Evolutionary conservation across 1,140 invertebrate species (phyloP), one percentile per base, ranked within the genome.

Genomic region (Cydia splendana): DNA sequence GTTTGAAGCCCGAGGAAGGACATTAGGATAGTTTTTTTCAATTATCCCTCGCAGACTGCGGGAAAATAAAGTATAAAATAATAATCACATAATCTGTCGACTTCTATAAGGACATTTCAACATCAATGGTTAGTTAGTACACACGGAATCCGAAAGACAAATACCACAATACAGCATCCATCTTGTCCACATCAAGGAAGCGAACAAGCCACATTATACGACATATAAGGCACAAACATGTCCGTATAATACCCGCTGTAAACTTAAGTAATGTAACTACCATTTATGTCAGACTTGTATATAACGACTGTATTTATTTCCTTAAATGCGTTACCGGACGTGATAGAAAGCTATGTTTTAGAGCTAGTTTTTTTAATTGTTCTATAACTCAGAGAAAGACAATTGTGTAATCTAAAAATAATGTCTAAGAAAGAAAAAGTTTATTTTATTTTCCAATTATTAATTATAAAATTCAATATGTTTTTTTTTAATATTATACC

Each of bases 291-390:
- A 28, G 24, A 34, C 20, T 34, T 7, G 67, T 38, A 38, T 12
- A 38, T 18, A 71, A 71, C 34, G n/a, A 71, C 34, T 71, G 20
- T 71, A 71, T 71, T 71, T 71, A 71, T 38, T 45, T 71, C 67
- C 67, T 18, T 71, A 71, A 10, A 45, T 18, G 65, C 12, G 12
- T 9, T 24, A 24, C 57, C 57, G 57, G 57, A 24, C 20, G 57
- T 0, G n/a, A 53, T 62, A 24, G 57, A 62, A 62, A 62, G 57
- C 20, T 62, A 62, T 62, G 57, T 24, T 62, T 62, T 24, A 62
- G 20, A 62, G 20, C 57, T 62, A 62, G 57, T 62, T 62, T 62
- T 57, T 57, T 24, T 12, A 62, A 3, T 24, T 18, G 7, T 62
- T 62, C 7, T 62, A 53, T n/a, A 18, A 12, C n/a, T 53, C 0